Base-by-base conservation (phyloP, 2,113 vertebrate species). In the Xenopus borealis region DNA sequence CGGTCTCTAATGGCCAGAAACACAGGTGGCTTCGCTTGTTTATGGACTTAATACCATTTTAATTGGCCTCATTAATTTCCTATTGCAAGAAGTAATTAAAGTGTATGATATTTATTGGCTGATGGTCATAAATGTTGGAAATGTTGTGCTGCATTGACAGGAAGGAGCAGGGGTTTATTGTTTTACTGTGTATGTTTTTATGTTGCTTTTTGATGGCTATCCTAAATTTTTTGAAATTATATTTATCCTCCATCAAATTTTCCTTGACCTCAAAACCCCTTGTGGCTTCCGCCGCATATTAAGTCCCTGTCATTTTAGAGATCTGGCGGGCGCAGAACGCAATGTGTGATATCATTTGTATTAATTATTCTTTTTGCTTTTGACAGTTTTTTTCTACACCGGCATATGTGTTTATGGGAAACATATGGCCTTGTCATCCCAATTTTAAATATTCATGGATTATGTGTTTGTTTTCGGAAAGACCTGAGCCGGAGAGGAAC, bases 401-500 rank as follows among this genome's bases (percentile, higher is more conserved):
- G 66, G 58, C 66, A 62, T 62, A 27, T 61, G 53, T 62, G 27
- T 40, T 75, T 40, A 62, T 53, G 52, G 7, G 27, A 62, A 75
- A 62, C 73, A 75, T 75, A 69, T 69, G 73, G 73, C 58, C 73
- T 23, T 69, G 66, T 69, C 73, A 55, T 23, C 50, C 30, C 66
- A 16, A 12, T 27, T 69, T 58, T 69, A 69, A 75, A 69, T 75
- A 63, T 62, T 66, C 72, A 63, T 45, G 73, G 46, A n/a, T 53
- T 62, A 69, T 45, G 66, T 30, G 44, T 40, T 12, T 52, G 58
- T 47, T 33, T 40, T 50, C 58, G 20, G 66, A n/a, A 33, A 50
- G n/a, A 18, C 44, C 45, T 23, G 4, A 12, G 33, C 33, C 17
- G 44, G 47, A 50, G 59, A 45, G 27, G 23, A 19, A 30, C 27